phyloP scores from a whole-genome alignment of 1,140 invertebrate species.

The Drepana arcuata region DNA sequence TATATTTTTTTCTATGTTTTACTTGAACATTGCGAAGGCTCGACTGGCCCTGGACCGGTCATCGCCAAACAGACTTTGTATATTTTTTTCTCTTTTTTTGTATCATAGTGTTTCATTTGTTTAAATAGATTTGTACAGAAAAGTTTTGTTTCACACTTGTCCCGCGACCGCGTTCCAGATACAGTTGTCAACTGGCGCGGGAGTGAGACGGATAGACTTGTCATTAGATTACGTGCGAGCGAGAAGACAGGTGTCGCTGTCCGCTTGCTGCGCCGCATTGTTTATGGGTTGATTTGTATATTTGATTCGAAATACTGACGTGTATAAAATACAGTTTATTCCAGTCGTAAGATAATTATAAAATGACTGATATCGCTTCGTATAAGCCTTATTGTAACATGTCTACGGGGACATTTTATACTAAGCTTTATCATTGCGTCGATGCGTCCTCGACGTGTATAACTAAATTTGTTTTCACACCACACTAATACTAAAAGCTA shows the following conservation, averaged over 20 bases:
- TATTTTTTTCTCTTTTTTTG: slow-evolving; percentile 36
- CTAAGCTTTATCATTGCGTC: slow-evolving; percentile 8
- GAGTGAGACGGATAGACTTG: no score
- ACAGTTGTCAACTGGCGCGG: no score
- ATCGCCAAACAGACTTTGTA: slow-evolving; percentile 28
- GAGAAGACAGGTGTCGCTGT: not conserved
- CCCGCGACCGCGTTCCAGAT: no score
- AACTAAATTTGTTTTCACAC: slow-evolving; percentile 11
- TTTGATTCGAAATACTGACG: slow-evolving; percentile 8
- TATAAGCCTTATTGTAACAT: no score
- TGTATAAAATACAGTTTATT: slow-evolving; percentile 24
- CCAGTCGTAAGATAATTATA: no score
- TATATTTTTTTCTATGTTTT: slow-evolving; percentile 18
- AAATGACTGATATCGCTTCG: slow-evolving; percentile 6
- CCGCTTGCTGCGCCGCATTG: not conserved
- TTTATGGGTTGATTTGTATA: slow-evolving; percentile 16
- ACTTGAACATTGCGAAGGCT: slow-evolving; percentile 5
- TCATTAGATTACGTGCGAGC: no score
- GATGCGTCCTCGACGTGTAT: slow-evolving; percentile 10
- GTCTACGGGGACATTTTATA: slow-evolving; percentile 9
- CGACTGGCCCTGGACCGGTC: slow-evolving; percentile 6
- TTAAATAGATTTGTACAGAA: slow-evolving; percentile 36
- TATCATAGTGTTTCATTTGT: slow-evolving; percentile 37
- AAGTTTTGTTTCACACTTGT: slow-evolving; percentile 33
- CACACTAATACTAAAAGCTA: slow-evolving; percentile 5